Conservation (phyloP, 2,113 vertebrate species). For the Pygathrix nemaeus region DNA sequence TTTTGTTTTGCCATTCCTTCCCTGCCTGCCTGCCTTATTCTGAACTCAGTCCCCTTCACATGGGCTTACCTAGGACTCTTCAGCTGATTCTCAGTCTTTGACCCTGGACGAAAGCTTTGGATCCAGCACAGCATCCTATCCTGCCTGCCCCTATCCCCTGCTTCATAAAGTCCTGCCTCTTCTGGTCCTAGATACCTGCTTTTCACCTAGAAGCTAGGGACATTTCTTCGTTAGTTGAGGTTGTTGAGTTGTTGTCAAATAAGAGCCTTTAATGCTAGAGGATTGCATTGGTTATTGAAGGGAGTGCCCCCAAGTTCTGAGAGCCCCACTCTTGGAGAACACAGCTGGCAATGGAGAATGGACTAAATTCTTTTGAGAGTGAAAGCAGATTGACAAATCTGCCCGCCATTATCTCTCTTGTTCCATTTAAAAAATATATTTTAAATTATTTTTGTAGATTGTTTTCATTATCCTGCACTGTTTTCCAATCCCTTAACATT, state of each 20-base stretch:
- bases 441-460: conserved; percentile 22
- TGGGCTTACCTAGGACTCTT: background rate
- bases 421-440: conserved; percentile 27
- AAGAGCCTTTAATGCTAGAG: background rate
- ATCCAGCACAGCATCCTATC: background rate
- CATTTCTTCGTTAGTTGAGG: background rate
- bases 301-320: background rate
- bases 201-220: background rate
- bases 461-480: background rate
- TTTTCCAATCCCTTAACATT: background rate
- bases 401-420: background rate
- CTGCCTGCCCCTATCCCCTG: fast-evolving
- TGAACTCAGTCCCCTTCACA: background rate
- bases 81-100: background rate
- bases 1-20: background rate
- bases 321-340: background rate
- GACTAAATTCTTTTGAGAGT: background rate
- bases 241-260: background rate
- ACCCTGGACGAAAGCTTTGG: background rate
- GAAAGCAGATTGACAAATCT: background rate
- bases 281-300: background rate
- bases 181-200: background rate
- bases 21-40: background rate
- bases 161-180: background rate
- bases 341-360: background rate